These are phyloP conservation scores for Aythya baeri DNA, from an alignment of 2,113 vertebrate species.

Conservation along the genomic window DNA sequence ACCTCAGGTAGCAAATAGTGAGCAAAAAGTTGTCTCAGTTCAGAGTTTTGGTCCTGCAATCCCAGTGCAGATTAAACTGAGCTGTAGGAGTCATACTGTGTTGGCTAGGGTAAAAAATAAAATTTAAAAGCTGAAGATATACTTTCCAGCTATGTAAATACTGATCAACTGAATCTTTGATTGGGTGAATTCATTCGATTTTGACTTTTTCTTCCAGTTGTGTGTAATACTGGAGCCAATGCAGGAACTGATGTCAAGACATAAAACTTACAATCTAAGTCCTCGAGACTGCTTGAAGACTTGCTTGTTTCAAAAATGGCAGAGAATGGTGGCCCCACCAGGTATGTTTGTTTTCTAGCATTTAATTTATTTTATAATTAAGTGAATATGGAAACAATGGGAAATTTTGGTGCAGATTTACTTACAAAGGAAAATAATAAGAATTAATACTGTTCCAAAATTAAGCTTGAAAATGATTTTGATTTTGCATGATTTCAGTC, in stretches of 20 bases:
- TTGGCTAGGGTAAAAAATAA: not conserved
- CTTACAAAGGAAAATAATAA: not conserved
- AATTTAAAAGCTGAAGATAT: not conserved
- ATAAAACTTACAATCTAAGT: slow-evolving; percentile 99
- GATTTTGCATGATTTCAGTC: slow-evolving; percentile 31
- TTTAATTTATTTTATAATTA: not conserved
- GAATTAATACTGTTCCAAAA: slow-evolving; percentile 1
- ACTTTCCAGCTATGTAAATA: not conserved
- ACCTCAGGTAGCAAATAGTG: not conserved
- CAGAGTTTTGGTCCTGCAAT: not conserved
- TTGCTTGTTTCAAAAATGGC: slow-evolving; percentile 99
- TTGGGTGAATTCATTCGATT: slow-evolving; percentile 1
- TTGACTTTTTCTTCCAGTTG: slow-evolving; percentile 83
- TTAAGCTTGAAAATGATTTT: slow-evolving; percentile 15
- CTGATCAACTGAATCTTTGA: not conserved
- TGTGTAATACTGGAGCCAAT: slow-evolving; percentile 99
- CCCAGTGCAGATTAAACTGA: not conserved
- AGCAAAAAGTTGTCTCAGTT: not conserved
- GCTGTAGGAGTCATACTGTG: not conserved
- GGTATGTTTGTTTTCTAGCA: slow-evolving; percentile 78
- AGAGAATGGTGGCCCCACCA: slow-evolving; percentile 98
- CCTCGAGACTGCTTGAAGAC: slow-evolving; percentile 99
- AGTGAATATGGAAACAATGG: not conserved
- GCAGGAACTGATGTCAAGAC: slow-evolving; percentile 99
- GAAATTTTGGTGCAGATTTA: not conserved